Evolutionary conservation across 2,113 vertebrate species (phyloP), one percentile per base, ranked within the genome.

Genomic region (Emydocephalus ijimae): DNA sequence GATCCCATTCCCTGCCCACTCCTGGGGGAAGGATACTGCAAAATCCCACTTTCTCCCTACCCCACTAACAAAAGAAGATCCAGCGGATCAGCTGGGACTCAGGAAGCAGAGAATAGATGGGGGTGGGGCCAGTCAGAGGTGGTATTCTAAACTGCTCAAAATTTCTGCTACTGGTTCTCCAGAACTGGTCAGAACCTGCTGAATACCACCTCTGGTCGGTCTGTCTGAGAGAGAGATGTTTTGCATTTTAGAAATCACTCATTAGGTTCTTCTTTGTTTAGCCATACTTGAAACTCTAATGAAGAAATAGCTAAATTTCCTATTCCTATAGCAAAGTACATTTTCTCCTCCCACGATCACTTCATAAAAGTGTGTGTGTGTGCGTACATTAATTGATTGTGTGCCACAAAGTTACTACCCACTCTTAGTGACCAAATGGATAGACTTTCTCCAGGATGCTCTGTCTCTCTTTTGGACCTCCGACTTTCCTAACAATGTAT

Each of bases 201-300:
- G 5, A 45, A 45, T 45, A 45, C 5, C 45, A 45, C 45, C 45
- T 45, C 45, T 45, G 45, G 56, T 61, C 20, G 23, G 56, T 7
- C 4, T 5, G 26, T 4, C 29, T 5, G 12, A 69, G 12, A 69
- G 61, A n/a, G 61, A 14, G 61, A n/a, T 5, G 11, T 9, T 91
- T 93, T 24, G 3, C 9, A 54, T 12, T 89, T 61, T 85, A 85
- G n/a, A 85, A 85, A 57, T 26, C 43, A 52, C 23, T 29, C 21
- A 87, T 85, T 91, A 93, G 45, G 0, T 2, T 91, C n/a, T 4
- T 39, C 89, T 92, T 74, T 89, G 88, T 94, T 93, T 91, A 56
- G 4, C 89, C 92, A 1, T 12, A 87, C 91, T 61, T 94, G 92
- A 94, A 92, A 89, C 20, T 23, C 85, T 94, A 89, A 94, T 94